These are phyloP conservation scores for Thalassaphorura encarpata DNA, from an alignment of 1,140 invertebrate genomes.

Conservation along the genomic window DNA sequence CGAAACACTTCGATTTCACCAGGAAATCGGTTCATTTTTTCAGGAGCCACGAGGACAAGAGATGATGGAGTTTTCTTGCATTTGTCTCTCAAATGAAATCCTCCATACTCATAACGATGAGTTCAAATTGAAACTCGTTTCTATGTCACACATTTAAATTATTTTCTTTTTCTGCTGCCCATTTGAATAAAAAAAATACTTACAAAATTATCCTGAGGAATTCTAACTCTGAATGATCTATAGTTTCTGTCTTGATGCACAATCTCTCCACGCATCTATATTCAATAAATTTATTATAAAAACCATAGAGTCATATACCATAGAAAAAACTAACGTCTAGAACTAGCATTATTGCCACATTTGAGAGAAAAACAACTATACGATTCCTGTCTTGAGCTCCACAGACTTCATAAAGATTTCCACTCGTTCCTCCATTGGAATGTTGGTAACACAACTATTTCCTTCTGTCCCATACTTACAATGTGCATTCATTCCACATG, in stretches of 20 bases:
- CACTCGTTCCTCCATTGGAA: constrained; percentile 70
- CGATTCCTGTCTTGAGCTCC: constrained; percentile 51
- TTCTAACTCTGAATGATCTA: constrained; percentile 68
- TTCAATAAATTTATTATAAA: constrained; percentile 26
- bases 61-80: constrained; percentile 83
- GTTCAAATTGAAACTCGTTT: constrained; percentile 66
- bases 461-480: constrained; percentile 71
- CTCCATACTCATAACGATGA: constrained; percentile 77
- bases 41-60: constrained; percentile 73
- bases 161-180: not conserved
- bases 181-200: constrained; percentile 36
- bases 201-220: constrained; percentile 85
- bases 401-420: constrained; percentile 79
- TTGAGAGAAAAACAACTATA: constrained; percentile 56
- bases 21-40: constrained; percentile 71
- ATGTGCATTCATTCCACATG: constrained; percentile 70
- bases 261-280: constrained; percentile 78
- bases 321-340: constrained; percentile 38
- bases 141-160: constrained; percentile 42
- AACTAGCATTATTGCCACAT: constrained; percentile 68
- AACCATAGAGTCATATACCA: not conserved
- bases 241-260: constrained; percentile 79
- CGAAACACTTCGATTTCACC: constrained; percentile 78
- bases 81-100: no score
- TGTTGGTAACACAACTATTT: constrained; percentile 61